A percentile compares a stretch with the other conserved stretches of the same genome.
phyloP scores from a whole-genome alignment of 2,797 vertebrate species.

The Notolepis coatsorum region DNA sequence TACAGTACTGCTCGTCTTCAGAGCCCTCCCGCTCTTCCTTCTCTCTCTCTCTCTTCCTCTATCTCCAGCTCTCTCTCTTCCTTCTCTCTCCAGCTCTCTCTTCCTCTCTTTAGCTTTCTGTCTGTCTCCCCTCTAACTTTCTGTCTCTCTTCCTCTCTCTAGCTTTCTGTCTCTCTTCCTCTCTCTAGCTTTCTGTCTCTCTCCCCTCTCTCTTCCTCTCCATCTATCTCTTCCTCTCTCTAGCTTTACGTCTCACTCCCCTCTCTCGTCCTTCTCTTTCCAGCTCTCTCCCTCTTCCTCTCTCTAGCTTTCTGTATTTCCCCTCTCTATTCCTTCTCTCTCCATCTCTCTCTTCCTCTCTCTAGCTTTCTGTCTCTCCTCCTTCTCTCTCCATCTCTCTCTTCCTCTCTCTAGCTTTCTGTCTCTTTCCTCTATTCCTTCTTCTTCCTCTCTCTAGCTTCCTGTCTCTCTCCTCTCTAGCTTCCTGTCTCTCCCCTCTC shows the following conservation, averaged over 20 bases:
- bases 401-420: conserved; percentile 9
- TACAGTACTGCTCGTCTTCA: conserved; percentile 20
- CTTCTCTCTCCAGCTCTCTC: conserved; percentile 23
- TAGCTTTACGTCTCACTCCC: conserved; percentile 16
- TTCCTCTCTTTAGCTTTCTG: too few relatives aligned
- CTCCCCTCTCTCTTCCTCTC: conserved; percentile 3
- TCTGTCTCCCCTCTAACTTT: background rate
- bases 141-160: conserved; percentile 5
- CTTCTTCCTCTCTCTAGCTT: conserved; percentile 4
- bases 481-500: too few relatives aligned
- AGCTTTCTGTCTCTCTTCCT: conserved; percentile 8
- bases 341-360: conserved; percentile 11
- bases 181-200: conserved; percentile 4
- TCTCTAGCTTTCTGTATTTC: conserved; percentile 2
- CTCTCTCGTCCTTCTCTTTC: conserved; percentile 7
- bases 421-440: conserved; percentile 1
- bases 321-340: background rate
- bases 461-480: conserved; percentile 18
- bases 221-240: conserved; percentile 4
- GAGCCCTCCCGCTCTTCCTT: background rate
- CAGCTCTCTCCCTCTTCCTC: conserved; percentile 9
- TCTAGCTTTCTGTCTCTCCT: conserved; percentile 4
- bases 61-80: conserved; percentile 6
- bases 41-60: conserved; percentile 13
- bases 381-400: conserved; percentile 17